Evolutionary conservation across 1,140 invertebrate genomes (phyloP).

Genomic region (Anastatus disparis): DNA sequence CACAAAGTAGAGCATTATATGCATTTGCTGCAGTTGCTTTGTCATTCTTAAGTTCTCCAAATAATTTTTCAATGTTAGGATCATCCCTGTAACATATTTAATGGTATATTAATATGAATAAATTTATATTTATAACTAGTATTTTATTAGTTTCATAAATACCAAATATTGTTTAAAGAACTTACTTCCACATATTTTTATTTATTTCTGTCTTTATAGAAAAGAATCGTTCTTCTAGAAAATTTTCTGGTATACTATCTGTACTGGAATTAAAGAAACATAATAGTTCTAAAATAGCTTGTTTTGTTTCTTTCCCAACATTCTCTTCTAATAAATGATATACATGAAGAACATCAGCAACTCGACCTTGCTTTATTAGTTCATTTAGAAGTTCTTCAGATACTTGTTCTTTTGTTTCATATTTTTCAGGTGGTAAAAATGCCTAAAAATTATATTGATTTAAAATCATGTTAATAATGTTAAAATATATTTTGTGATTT

Average conservation of each 20-base stretch:
- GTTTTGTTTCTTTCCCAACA: conserved; percentile 72
- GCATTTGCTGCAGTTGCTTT: conserved; percentile 61
- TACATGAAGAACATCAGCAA: conserved; percentile 77
- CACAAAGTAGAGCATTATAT: conserved; percentile 68
- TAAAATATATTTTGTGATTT: not conserved
- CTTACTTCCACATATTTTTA: conserved; percentile 79
- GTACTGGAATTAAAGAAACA: conserved; percentile 83
- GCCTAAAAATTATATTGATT: conserved; percentile 68
- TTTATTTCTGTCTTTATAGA: conserved; percentile 5
- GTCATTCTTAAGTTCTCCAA: conserved; percentile 58
- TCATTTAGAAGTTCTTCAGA: conserved; percentile 72
- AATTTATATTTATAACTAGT: conserved; percentile 19
- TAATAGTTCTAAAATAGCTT: conserved; percentile 82
- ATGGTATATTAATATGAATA: conserved; percentile 11
- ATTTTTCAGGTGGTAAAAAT: conserved; percentile 76
- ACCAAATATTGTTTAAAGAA: conserved; percentile 19
- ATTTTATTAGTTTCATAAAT: conserved; percentile 17
- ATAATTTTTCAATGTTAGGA: conserved; percentile 47
- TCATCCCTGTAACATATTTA: conserved; percentile 32
- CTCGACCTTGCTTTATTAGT: conserved; percentile 73
- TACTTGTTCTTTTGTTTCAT: conserved; percentile 77
- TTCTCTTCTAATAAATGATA: conserved; percentile 78
- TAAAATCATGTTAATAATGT: too few relatives aligned
- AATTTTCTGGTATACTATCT: conserved; percentile 82
- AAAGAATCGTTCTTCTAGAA: conserved; percentile 63